phyloP scores from a whole-genome alignment of 2,113 vertebrate species.

The Embiotoca jacksoni region DNA sequence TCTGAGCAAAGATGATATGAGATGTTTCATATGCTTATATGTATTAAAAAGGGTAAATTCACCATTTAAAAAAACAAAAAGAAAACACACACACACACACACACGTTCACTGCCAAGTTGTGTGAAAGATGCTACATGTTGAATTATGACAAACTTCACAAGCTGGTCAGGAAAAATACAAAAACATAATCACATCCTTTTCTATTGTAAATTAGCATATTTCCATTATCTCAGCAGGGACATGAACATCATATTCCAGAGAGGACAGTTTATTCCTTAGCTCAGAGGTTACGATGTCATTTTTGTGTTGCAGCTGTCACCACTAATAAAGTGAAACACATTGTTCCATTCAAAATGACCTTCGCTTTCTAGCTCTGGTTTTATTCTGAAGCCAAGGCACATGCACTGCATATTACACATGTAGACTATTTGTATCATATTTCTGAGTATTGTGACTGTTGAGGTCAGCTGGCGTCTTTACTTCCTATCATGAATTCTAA shows the following conservation, averaged over 20 bases:
- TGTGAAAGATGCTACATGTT: background rate
- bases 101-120: background rate
- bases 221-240: slow-evolving; percentile 39
- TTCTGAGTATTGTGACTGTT: background rate
- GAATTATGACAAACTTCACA: slow-evolving; percentile 2
- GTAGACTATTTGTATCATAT: background rate
- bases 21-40: background rate
- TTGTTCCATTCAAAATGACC: slow-evolving; percentile 19
- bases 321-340: slow-evolving; percentile 26
- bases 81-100: background rate
- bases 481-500: background rate
- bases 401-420: background rate
- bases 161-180: slow-evolving; percentile 18
- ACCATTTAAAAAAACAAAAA: background rate
- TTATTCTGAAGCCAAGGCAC: slow-evolving; percentile 11
- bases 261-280: slow-evolving; percentile 28
- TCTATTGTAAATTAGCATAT: slow-evolving; percentile 43
- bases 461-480: background rate
- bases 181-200: slow-evolving; percentile 19
- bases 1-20: background rate
- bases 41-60: background rate
- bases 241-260: slow-evolving; percentile 39
- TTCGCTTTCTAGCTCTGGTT: background rate
- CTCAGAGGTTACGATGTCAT: slow-evolving; percentile 17
- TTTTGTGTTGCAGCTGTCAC: slow-evolving; percentile 31